A percentile compares a stretch with the other conserved stretches of the same genome.
phyloP scores from a whole-genome alignment of 2,797 vertebrate species.

The Pangasius krempfi region DNA sequence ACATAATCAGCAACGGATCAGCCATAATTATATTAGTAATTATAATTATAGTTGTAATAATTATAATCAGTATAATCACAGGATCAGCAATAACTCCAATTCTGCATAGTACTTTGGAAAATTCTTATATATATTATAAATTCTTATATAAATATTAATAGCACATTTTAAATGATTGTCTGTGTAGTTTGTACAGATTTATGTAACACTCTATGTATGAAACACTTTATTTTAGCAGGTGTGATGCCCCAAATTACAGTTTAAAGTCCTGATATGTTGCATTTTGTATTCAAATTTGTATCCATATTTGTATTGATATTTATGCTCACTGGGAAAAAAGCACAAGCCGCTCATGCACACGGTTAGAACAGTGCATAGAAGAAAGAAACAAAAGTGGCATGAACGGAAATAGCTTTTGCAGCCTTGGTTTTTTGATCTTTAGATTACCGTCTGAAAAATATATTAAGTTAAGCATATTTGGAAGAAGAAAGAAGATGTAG shows the following conservation, averaged over 20 bases:
- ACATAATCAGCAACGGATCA: background rate
- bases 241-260: background rate
- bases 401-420: conserved; percentile 40
- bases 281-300: background rate
- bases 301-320: background rate
- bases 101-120: background rate
- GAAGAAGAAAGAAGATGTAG: background rate
- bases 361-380: background rate
- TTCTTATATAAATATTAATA: background rate
- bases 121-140: background rate
- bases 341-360: background rate
- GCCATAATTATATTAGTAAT: background rate
- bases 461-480: background rate
- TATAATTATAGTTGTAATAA: background rate
- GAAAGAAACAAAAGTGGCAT: background rate
- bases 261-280: background rate
- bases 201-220: background rate
- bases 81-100: background rate
- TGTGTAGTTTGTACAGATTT: background rate
- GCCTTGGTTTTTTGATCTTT: conserved; percentile 5
- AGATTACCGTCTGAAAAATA: background rate
- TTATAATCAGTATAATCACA: background rate
- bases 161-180: background rate
- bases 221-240: background rate
- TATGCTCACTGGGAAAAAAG: background rate